Evolutionary conservation across 2,113 vertebrate species (phyloP).

Genomic region (Oryzias woworae): DNA sequence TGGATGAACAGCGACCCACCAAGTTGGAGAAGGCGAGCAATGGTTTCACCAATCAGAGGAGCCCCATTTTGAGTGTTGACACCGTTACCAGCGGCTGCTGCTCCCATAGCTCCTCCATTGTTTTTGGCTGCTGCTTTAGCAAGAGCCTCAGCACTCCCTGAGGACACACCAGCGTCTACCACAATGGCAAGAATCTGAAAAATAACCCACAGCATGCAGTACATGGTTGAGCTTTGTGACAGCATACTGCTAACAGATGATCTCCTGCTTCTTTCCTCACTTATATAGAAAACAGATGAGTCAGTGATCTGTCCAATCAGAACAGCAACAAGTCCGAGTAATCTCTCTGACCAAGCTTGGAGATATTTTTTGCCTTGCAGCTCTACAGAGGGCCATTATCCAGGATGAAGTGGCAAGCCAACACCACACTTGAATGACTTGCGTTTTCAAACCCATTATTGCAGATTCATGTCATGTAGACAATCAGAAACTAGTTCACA

Average conservation of each 20-base stretch:
- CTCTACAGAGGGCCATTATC: constrained; percentile 43
- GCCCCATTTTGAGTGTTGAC: constrained; percentile 54
- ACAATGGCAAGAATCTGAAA: constrained; percentile 44
- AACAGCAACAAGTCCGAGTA: constrained; percentile 50
- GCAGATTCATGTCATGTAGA: constrained; percentile 17
- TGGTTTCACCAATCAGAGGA: constrained; percentile 41
- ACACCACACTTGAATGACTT: constrained; percentile 51
- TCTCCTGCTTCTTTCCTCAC: constrained; percentile 10
- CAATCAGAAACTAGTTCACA: neutral
- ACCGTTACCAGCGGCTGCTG: constrained; percentile 44
- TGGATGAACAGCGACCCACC: constrained; percentile 60
- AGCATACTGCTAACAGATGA: constrained; percentile 25
- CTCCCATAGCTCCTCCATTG: constrained; percentile 33
- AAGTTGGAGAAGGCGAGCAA: constrained; percentile 59
- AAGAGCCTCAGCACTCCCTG: constrained; percentile 66
- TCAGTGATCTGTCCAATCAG: constrained; percentile 57
- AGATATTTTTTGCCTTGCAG: constrained; percentile 63
- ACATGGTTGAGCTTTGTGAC: constrained; percentile 48
- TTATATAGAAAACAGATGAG: constrained; percentile 52
- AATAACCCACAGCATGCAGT: constrained; percentile 57
- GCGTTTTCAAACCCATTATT: constrained; percentile 22
- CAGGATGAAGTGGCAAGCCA: constrained; percentile 54
- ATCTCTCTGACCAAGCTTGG: constrained; percentile 52
- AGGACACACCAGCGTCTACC: constrained; percentile 57
- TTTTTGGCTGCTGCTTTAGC: constrained; percentile 48